phyloP scores from a whole-genome alignment of 2,888 invertebrate species.

The Elysia crispata region DNA sequence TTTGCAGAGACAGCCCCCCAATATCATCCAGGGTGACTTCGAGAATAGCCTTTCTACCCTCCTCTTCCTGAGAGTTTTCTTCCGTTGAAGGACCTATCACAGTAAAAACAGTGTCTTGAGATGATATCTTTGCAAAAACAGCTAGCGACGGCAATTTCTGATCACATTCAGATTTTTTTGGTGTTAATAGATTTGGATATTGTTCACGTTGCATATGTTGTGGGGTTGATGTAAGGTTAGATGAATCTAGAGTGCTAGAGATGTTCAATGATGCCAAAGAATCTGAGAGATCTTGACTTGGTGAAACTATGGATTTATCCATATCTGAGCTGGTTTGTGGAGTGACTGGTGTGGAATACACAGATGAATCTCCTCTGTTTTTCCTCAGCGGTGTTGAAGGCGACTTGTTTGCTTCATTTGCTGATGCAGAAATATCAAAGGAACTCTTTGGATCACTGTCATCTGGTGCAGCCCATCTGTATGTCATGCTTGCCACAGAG shows the following conservation, averaged over 20 bases:
- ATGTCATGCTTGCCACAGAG: constrained; percentile 49
- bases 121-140: constrained; percentile 32
- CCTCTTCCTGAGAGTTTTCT: neutral
- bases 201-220: neutral
- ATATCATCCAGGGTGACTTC: constrained; percentile 31
- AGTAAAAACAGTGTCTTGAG: constrained; percentile 20
- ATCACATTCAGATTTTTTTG: neutral
- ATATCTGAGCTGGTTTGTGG: no score
- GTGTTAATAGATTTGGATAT: constrained; percentile 27
- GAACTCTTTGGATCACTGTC: neutral
- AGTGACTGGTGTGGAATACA: no score
- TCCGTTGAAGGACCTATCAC: neutral
- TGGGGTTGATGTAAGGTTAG: constrained; percentile 16
- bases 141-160: neutral
- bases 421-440: neutral
- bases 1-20: constrained; percentile 34
- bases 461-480: neutral
- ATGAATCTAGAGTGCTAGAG: neutral
- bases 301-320: neutral
- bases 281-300: constrained; percentile 18
- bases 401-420: no score
- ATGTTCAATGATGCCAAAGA: constrained; percentile 33
- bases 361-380: no score
- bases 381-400: no score
- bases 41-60: neutral